A percentile compares a stretch with the other conserved stretches of the same genome.
These are phyloP conservation scores for Malacosoma neustria DNA, from an alignment of 2,888 invertebrate genomes.

Conservation along the genomic window DNA sequence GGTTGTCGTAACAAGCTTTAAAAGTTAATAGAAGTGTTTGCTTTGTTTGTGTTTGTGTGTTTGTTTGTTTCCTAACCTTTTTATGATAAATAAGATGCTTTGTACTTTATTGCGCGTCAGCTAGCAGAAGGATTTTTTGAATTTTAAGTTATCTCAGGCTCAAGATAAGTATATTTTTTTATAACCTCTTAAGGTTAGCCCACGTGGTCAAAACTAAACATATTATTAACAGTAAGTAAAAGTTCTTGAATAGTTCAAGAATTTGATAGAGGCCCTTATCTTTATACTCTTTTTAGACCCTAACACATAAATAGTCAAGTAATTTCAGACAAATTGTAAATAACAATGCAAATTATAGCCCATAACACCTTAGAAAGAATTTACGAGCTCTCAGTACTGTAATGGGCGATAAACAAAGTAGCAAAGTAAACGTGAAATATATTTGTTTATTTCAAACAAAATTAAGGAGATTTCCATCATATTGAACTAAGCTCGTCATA, in stretches of 20 bases:
- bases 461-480: constrained; percentile 12
- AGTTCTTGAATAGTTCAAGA: not conserved
- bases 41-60: no score
- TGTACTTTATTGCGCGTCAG: no score
- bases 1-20: no score
- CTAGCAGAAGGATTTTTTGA: no score
- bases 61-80: no score
- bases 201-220: no score
- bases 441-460: constrained; percentile 16
- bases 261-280: not conserved
- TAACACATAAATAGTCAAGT: constrained; percentile 12
- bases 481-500: not conserved
- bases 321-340: constrained; percentile 25
- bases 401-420: constrained; percentile 34
- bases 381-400: constrained; percentile 26
- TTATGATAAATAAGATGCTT: no score
- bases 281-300: constrained; percentile 7
- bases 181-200: no score
- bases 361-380: constrained; percentile 32
- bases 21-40: no score
- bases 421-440: constrained; percentile 17
- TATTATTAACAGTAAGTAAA: not conserved
- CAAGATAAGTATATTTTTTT: no score
- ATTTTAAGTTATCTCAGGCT: no score
- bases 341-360: constrained; percentile 31